These are phyloP conservation scores for Arion vulgaris DNA, from an alignment of 1,140 invertebrate genomes.

Conservation along the genomic window DNA sequence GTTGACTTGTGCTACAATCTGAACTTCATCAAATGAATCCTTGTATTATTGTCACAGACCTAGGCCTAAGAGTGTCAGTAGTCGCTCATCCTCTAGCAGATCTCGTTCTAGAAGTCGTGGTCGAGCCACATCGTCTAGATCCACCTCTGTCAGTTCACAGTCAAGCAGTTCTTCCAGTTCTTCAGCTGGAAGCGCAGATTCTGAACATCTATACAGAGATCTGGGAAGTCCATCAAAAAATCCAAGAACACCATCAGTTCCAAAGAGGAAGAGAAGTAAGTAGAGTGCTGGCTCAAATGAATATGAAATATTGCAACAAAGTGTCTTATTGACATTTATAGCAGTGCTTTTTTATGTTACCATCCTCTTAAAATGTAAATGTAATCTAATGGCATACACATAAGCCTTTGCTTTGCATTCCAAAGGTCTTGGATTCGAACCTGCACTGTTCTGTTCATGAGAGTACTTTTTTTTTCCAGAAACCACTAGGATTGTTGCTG, in stretches of 20 bases:
- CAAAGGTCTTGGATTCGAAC: too few species aligned
- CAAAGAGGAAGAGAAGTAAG: slow-evolving; percentile 46
- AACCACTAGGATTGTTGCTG: too few species aligned
- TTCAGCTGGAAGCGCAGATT: slow-evolving; percentile 61
- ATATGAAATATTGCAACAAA: too few species aligned
- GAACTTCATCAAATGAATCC: too few species aligned
- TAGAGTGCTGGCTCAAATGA: background rate
- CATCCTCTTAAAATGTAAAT: too few species aligned
- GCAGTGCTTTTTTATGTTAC: too few species aligned
- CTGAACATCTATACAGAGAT: slow-evolving; percentile 63
- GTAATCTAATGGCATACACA: too few species aligned
- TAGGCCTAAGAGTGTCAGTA: slow-evolving; percentile 35
- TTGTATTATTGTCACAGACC: slow-evolving; percentile 24
- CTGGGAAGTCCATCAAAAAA: slow-evolving; percentile 47
- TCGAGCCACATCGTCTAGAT: slow-evolving; percentile 51
- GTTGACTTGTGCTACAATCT: too few species aligned
- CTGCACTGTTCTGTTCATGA: too few species aligned
- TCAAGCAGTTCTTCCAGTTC: slow-evolving; percentile 64
- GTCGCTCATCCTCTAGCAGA: slow-evolving; percentile 38
- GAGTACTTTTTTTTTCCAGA: too few species aligned
- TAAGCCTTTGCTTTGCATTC: too few species aligned
- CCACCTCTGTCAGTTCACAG: slow-evolving; percentile 57
- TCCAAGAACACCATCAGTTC: background rate
- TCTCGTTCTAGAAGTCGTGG: slow-evolving; percentile 42
- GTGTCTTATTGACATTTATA: too few species aligned